phyloP scores from a whole-genome alignment of 1,140 invertebrate genomes.

The Bombyx mori region ASM3026992v2 NC_085116.1:10710501-10711000 shows the following conservation, averaged over 20 bases:
- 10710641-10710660: too few relatives aligned
- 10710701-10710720: too few relatives aligned
- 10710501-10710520: too few relatives aligned
- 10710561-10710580: too few relatives aligned
- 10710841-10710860: conserved; percentile 55
- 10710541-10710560: too few relatives aligned
- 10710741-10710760: conserved; percentile 47
- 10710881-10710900: conserved; percentile 34
- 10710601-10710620: too few relatives aligned
- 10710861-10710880: conserved; percentile 55
- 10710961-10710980: neutral
- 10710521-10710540: too few relatives aligned
- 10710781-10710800: conserved; percentile 70
- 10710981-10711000: too few relatives aligned
- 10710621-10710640: too few relatives aligned
- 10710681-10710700: too few relatives aligned
- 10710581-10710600: too few relatives aligned
- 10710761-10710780: conserved; percentile 63
- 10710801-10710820: conserved; percentile 51
- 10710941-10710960: conserved; percentile 32
- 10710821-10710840: conserved; percentile 45
- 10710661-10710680: too few relatives aligned
- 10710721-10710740: conserved; percentile 59
- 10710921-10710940: conserved; percentile 11
- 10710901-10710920: conserved; percentile 23